Base-by-base conservation (phyloP, 2,113 vertebrate genomes). In the Himantopus leucocephalus region DNA sequence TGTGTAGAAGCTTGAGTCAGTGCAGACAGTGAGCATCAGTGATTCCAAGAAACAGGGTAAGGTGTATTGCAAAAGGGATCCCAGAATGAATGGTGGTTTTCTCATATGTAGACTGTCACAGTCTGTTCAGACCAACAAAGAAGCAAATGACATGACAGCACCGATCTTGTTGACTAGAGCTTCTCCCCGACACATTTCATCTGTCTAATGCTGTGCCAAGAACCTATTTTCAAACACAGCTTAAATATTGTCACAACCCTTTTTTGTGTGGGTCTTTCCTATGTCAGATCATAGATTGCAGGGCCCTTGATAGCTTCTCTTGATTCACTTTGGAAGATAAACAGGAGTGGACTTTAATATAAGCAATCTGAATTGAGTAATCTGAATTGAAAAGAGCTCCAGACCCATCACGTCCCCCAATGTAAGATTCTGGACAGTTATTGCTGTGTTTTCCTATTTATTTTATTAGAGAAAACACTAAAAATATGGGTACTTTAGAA, bases 1-100 rank as follows among this genome's bases (percentile, higher is more conserved):
- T 77, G 60, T 76, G 24, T 52, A 82, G 53, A 85, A 82, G 10
- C 50, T 59, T 91, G 48, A 88, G 32, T 87, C 50, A 82, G 48
- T 0, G 0, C 22, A 67, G 32, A 26, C 37, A 75, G 32, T 24
- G 43, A 79, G 8, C 0, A 0, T 35, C 55, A 47, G 29, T 6
- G 13, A 13, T 53, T 95, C 73, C 60, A 79, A 73, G 53, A 68
- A 88, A 68, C 1, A 0, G 13, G 2, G 5, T 55, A 82, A 72
- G 7, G 4, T 30, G 21, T 62, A 20, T 75, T 82, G 70, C 20
- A 85, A 60, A 90, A 55, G 35, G 21, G 22, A 85, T 72, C 37
- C 8, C 22, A 63, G 55, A 73, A 55, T 34, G 6, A 20, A 37
- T 8, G 8, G 10, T 73, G 8, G 1, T 45, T 90, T 90, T 84